A percentile compares a stretch with the other conserved stretches of the same genome.
These are phyloP conservation scores for Trachelus iudaicus DNA, from an alignment of 2,888 invertebrate species.

Conservation along the genomic window DNA sequence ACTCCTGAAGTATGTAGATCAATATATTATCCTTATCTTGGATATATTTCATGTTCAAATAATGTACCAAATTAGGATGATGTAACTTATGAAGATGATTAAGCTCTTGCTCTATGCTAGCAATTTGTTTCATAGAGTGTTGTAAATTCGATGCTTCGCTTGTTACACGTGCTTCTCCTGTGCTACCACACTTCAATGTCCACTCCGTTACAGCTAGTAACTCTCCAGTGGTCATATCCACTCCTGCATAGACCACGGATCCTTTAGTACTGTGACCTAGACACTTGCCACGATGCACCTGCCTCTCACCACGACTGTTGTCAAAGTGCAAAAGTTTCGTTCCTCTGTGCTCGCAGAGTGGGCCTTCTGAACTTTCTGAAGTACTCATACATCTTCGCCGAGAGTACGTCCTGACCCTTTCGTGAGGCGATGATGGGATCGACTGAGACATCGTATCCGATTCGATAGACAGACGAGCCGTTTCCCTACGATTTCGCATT, in stretches of 20 bases:
- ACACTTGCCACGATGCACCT: conserved; percentile 81
- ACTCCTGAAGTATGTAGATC: conserved; percentile 78
- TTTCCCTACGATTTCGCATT: conserved; percentile 67
- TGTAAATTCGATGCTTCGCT: conserved; percentile 38
- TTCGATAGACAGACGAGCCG: conserved; percentile 39
- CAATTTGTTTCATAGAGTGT: conserved; percentile 70
- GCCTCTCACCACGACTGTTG: conserved; percentile 68
- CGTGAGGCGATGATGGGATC: conserved; percentile 57
- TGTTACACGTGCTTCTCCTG: conserved; percentile 16
- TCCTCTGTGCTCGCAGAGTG: conserved; percentile 70
- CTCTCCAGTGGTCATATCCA: conserved; percentile 80
- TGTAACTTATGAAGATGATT: conserved; percentile 76
- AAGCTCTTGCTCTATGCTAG: conserved; percentile 82
- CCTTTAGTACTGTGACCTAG: conserved; percentile 81
- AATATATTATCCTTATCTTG: conserved; percentile 73
- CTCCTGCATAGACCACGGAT: conserved; percentile 79
- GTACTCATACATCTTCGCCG: conserved; percentile 67
- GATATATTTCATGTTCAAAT: conserved; percentile 76
- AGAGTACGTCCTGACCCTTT: conserved; percentile 51
- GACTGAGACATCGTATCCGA: conserved; percentile 44
- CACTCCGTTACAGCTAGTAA: conserved; percentile 82
- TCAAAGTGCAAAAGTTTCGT: conserved; percentile 69
- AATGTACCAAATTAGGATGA: conserved; percentile 80
- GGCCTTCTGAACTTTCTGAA: conserved; percentile 70
- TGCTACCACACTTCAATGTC: conserved; percentile 67